phyloP scores from a whole-genome alignment of 2,888 invertebrate genomes.

The Drosophila histrio region DNA sequence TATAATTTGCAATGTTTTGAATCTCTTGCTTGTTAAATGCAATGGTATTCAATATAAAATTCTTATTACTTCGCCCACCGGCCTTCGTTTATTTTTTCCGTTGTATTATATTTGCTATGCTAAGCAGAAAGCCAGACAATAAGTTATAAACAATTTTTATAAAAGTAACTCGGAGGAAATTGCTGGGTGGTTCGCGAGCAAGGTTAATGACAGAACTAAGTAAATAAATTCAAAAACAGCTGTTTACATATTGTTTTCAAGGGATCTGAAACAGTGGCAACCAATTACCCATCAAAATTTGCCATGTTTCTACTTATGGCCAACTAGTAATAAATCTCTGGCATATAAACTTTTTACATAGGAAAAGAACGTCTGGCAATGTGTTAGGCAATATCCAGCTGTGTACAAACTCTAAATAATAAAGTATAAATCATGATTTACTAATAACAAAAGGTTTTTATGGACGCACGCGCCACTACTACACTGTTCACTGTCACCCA shows the following conservation, averaged over 20 bases:
- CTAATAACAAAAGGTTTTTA: conserved; percentile 33
- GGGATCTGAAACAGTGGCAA: neutral
- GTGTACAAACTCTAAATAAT: conserved; percentile 29
- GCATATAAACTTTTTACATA: conserved; percentile 32
- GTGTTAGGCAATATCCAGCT: conserved; percentile 29
- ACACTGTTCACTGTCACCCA: conserved; percentile 1
- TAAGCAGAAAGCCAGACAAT: conserved; percentile 7
- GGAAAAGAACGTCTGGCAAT: conserved; percentile 8
- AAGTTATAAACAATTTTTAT: neutral
- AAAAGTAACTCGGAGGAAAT: neutral
- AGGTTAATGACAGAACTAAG: conserved; percentile 35
- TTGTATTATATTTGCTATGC: neutral
- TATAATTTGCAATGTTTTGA: neutral
- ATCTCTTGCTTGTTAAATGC: neutral
- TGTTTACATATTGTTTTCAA: conserved; percentile 33
- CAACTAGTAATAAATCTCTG: conserved; percentile 21
- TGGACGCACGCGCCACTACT: neutral
- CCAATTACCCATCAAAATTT: conserved; percentile 7
- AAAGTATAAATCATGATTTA: conserved; percentile 27
- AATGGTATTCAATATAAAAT: neutral
- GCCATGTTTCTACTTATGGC: conserved; percentile 4
- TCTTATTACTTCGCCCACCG: neutral
- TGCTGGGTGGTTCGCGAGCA: conserved; percentile 28
- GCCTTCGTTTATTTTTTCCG: neutral
- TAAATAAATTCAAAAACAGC: conserved; percentile 44